phyloP scores from a whole-genome alignment of 2,888 invertebrate genomes.

The Leptopilina syphax region DNA sequence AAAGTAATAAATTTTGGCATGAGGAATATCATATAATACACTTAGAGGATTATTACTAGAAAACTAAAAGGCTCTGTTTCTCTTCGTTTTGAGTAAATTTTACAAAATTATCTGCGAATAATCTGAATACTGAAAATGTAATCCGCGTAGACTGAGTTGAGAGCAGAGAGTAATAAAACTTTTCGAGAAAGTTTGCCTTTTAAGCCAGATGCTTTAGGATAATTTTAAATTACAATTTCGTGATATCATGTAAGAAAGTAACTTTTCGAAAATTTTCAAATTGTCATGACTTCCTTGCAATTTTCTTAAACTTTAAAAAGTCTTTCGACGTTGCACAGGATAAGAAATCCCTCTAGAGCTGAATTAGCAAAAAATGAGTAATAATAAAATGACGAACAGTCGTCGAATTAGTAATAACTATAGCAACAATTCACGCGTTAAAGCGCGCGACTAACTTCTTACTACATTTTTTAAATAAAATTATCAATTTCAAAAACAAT shows the following conservation, averaged over 20 bases:
- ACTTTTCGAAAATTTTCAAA: constrained; percentile 4
- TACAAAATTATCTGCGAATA: neutral
- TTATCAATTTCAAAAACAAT: too few species aligned
- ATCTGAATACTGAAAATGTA: neutral
- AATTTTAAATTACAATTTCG: constrained; percentile 17
- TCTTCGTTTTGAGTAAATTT: neutral
- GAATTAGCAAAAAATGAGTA: too few species aligned
- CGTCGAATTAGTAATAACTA: too few species aligned
- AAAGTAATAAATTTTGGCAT: too few species aligned
- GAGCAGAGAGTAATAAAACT: constrained; percentile 4
- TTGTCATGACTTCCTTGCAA: neutral
- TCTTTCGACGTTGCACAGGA: neutral
- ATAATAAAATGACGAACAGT: too few species aligned
- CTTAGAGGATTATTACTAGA: too few species aligned
- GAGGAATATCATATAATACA: too few species aligned
- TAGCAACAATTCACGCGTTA: too few species aligned
- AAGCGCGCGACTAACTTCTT: too few species aligned
- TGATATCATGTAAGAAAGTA: constrained; percentile 5
- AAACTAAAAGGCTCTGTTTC: neutral
- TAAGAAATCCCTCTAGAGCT: too few species aligned
- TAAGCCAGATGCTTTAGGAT: constrained; percentile 11
- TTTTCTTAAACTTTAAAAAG: neutral
- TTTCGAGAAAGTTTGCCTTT: constrained; percentile 1
- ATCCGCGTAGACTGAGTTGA: neutral
- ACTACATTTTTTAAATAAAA: too few species aligned